Base-by-base conservation (phyloP, 2,113 vertebrate species). In the Hemiscyllium ocellatum region DNA sequence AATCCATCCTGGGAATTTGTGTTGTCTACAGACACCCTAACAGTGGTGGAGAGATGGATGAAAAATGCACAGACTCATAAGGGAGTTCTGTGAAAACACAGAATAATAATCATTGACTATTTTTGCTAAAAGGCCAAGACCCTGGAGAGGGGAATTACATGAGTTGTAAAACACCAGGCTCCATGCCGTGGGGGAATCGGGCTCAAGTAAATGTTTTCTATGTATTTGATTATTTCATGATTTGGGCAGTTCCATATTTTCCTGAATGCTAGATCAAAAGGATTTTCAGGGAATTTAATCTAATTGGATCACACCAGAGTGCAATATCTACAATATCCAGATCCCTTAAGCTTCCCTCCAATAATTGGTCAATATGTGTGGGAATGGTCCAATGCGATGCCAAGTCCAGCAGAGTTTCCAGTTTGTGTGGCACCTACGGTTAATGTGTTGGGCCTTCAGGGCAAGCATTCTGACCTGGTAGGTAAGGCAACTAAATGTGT, bases 401-500 rank as follows among this genome's bases (percentile, higher is more conserved):
- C 1, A 24, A 29, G 1, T 52, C 26, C 22, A 61, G 89, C 12
- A 13, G 56, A 33, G 89, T 33, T 29, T 65, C 29, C 89, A 61
- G 29, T 91, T 65, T 6, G 90, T 19, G 90, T 37, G 65, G 24
- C 52, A n/a, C 24, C 26, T 61, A 68, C 33, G 15, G 61, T 93
- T 93, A 93, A 61, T 61, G 90, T 33, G 68, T 66, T 93, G 19
- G 8, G n/a, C n/a, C 26, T 17, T 85, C 80, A 85, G 80, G 42
- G 1, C 80, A 15, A 85, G 37, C 12, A 85, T 85, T 37, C 80
- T 42, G 4, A 97, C 99, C 86, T 99, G 98, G 97, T 99, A 99
- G 99, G 99, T 99, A 98, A 98, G 98, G 97, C 20, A 33, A 29
- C 50, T 87, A 87, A 50, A 50, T 47, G 47, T 87, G 6, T 10